phyloP scores from a whole-genome alignment of 2,113 vertebrate genomes.

The Platysternon megacephalum region DNA sequence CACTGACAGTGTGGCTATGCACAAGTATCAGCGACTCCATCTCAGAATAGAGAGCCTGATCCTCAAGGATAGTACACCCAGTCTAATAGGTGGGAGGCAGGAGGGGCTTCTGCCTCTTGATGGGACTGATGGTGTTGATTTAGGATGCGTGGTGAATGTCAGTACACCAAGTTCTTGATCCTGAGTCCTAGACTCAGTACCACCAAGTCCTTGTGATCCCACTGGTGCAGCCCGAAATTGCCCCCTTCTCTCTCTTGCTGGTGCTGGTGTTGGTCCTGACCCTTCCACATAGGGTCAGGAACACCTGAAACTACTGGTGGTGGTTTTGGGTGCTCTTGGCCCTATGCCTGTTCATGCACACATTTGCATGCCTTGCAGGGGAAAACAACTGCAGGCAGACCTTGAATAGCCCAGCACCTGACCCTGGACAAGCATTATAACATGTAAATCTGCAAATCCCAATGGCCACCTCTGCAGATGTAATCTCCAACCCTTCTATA shows the following conservation, averaged over 20 bases:
- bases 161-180: too few relatives aligned
- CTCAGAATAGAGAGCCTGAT: too few relatives aligned
- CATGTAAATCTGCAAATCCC: background rate
- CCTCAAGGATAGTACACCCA: too few relatives aligned
- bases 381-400: fast-evolving
- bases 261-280: background rate
- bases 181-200: too few relatives aligned
- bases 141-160: too few relatives aligned
- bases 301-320: background rate
- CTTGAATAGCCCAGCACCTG: background rate
- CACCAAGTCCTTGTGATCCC: too few relatives aligned
- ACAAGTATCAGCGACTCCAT: too few relatives aligned
- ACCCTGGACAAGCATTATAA: background rate
- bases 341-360: background rate
- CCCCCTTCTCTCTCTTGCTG: background rate
- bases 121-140: too few relatives aligned
- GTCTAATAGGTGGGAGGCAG: too few relatives aligned
- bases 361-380: background rate
- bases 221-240: too few relatives aligned
- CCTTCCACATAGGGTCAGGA: background rate
- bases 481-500: background rate
- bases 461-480: background rate
- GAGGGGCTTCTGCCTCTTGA: too few relatives aligned
- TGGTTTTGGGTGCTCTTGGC: background rate
- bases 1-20: too few relatives aligned